A percentile compares a stretch with the other conserved stretches of the same genome.
Conservation (phyloP, 2,113 vertebrate species). For the Smithornis capensis region DNA sequence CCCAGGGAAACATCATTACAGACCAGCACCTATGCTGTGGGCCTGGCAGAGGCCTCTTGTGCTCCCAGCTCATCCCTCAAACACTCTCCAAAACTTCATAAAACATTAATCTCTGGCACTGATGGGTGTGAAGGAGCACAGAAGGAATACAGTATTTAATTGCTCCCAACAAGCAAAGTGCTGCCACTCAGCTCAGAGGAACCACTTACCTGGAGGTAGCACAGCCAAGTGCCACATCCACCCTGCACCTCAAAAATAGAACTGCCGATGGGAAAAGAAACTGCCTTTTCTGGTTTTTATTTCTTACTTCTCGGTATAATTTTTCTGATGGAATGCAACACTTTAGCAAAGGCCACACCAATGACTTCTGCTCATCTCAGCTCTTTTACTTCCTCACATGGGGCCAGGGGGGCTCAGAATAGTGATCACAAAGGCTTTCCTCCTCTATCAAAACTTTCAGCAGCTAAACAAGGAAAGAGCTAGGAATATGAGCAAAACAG, state of each 20-base stretch:
- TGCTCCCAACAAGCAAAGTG: not conserved
- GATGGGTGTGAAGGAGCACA: not conserved
- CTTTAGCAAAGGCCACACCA: not conserved
- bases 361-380: not conserved
- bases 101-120: fast-evolving
- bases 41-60: not conserved
- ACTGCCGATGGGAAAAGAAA: constrained; percentile 16
- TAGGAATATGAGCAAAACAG: not conserved
- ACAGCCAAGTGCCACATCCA: not conserved
- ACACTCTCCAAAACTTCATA: not conserved
- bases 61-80: fast-evolving
- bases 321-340: not conserved
- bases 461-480: not conserved
- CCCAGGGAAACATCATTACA: not conserved
- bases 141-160: not conserved
- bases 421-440: not conserved
- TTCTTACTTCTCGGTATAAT: not conserved
- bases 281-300: not conserved
- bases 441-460: not conserved
- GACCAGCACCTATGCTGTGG: not conserved
- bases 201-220: not conserved
- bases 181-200: not conserved
- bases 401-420: not conserved
- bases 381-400: not conserved
- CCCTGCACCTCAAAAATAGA: not conserved